Evolutionary conservation across 2,113 vertebrate genomes (phyloP).

Genomic region (Willisornis vidua): DNA sequence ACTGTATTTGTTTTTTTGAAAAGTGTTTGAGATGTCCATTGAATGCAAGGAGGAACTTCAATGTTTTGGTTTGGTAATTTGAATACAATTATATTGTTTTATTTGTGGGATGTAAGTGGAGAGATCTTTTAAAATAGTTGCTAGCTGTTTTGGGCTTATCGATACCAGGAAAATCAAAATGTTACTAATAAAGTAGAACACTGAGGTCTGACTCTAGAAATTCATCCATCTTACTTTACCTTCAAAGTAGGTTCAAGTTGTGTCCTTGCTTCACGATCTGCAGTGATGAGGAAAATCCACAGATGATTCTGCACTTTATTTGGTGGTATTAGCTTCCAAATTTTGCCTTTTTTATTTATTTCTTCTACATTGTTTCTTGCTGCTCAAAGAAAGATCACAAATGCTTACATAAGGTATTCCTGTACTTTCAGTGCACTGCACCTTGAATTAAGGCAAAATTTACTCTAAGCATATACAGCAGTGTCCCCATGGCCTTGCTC

Average conservation of each 20-base stretch:
- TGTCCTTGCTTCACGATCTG: background rate
- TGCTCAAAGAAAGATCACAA: background rate
- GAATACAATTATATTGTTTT: accelerated
- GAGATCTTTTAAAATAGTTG: background rate
- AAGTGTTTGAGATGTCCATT: background rate
- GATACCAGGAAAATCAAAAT: background rate
- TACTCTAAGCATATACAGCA: accelerated
- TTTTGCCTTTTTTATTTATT: accelerated
- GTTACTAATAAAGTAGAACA: background rate
- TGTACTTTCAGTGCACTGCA: background rate
- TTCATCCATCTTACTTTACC: accelerated
- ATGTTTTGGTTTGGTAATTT: background rate
- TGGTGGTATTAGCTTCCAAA: background rate
- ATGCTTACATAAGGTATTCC: background rate
- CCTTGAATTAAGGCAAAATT: background rate
- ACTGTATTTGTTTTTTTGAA: background rate
- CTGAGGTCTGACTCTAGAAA: background rate
- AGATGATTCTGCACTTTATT: accelerated
- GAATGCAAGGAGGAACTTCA: background rate
- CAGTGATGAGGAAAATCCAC: background rate
- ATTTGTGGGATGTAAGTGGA: background rate
- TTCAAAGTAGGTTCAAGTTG: background rate
- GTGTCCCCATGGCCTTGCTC: background rate
- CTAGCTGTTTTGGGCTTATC: background rate
- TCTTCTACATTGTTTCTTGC: accelerated